Evolutionary conservation across 2,888 invertebrate genomes (phyloP).

Genomic region (Rhamnusium bicolor): DNA sequence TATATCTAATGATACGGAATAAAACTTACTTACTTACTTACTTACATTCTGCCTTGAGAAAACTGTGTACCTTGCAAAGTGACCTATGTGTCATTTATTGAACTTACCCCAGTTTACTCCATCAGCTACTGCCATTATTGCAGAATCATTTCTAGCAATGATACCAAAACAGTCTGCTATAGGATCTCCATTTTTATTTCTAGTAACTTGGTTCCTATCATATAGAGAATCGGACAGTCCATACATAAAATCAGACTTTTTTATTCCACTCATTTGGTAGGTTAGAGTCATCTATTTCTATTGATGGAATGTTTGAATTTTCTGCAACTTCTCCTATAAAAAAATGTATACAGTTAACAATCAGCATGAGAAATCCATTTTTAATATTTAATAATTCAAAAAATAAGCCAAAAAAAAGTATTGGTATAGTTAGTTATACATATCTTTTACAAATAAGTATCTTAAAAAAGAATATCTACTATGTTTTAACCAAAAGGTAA

Average conservation of each 20-base stretch:
- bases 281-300: slow-evolving; percentile 56
- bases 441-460: no score
- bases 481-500: no score
- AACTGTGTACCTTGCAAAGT: no score
- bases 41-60: no score
- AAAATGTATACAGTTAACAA: background rate
- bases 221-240: slow-evolving; percentile 86
- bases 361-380: no score
- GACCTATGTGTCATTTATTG: no score
- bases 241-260: slow-evolving; percentile 75
- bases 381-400: background rate
- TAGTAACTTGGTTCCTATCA: slow-evolving; percentile 86
- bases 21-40: no score
- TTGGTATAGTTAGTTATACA: no score
- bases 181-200: slow-evolving; percentile 82
- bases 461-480: no score
- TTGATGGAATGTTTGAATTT: slow-evolving; percentile 25
- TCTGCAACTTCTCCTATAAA: slow-evolving; percentile 34
- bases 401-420: no score
- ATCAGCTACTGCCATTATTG: slow-evolving; percentile 87
- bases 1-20: no score
- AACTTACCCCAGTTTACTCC: slow-evolving; percentile 91
- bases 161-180: slow-evolving; percentile 92
- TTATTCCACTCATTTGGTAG: slow-evolving; percentile 74
- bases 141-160: slow-evolving; percentile 81